Base-by-base conservation (phyloP, 2,113 vertebrate genomes). In the Narcine bancroftii region DNA sequence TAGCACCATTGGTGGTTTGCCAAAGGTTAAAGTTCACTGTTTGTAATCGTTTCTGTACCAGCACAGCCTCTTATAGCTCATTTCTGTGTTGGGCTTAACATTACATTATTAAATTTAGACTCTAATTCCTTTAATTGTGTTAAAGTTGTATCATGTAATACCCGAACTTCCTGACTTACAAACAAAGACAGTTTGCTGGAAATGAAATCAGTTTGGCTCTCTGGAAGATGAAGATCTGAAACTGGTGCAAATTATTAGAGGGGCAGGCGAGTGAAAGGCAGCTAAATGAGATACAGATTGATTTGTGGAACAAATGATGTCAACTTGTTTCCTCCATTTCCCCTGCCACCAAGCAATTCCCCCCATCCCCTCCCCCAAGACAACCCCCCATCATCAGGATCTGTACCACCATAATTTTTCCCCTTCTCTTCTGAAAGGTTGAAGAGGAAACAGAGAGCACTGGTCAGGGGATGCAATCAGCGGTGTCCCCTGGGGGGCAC, bases 21-120 rank as follows among this genome's bases (percentile, higher is more conserved):
- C 73, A 92, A 56, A 75, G 73, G 92, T 92, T 75, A 92, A 76
- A 56, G 92, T 92, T 92, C 89, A 66, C 89, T 69, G 65, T 66
- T 91, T 91, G 63, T 91, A 91, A 69, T 69, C 69, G 89, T 42
- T 71, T 69, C 42, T 71, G 65, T 47, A 91, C 15, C 24, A 91
- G 24, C 21, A 1, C 63, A 45, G 36, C 39, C 63, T 29, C 65
- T 91, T 69, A 19, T 65, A 47, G 65, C 65, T 42, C 21, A 39
- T 42, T 69, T 66, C 89, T 33, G 65, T 71, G 39, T 91, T 66
- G 65, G 89, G 26, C 71, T 69, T 91, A 91, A 69, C 63, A 91
- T 69, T 71, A 33, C 39, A 24, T 69, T 91, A 66, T 91, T 91
- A 91, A 42, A 69, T 91, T 69, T 91, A 42, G 24, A 65, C 65